Percentiles rank a stretch among this genome's conserved stretches.
Evolutionary conservation across 2,797 vertebrate genomes (phyloP).

Genomic region (Mormyrus hasselquistii): DNA sequence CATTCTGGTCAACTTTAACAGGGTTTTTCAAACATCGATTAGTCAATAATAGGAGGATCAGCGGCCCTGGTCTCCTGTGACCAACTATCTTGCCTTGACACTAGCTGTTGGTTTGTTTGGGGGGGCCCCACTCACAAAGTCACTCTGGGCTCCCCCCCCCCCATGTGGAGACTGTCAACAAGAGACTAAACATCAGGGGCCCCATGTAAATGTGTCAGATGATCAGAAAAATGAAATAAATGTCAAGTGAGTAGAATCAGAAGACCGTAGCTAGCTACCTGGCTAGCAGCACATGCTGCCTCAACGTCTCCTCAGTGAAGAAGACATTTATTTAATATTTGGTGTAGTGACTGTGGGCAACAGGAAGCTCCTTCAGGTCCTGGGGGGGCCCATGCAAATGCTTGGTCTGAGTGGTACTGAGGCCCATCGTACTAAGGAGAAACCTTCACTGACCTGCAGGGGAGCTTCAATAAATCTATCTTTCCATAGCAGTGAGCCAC

Average conservation of each 20-base stretch:
- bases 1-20: not conserved
- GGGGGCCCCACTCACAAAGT: not conserved
- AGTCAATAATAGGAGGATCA: not conserved
- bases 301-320: not conserved
- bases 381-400: not conserved
- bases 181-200: not conserved
- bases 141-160: not conserved
- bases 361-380: not conserved
- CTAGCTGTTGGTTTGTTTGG: not conserved
- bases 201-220: not conserved
- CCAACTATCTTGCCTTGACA: not conserved
- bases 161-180: not conserved
- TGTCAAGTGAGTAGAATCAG: not conserved
- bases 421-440: not conserved
- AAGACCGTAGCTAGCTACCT: not conserved
- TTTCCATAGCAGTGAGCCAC: not conserved
- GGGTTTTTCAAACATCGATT: not conserved
- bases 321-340: not conserved
- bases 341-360: not conserved
- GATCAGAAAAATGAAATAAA: not conserved
- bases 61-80: not conserved
- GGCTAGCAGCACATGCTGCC: not conserved
- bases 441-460: not conserved
- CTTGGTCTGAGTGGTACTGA: not conserved
- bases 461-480: not conserved